These are phyloP conservation scores for Rhagoletis pomonella DNA, from an alignment of 1,140 invertebrate species.

Conservation along the genomic window DNA sequence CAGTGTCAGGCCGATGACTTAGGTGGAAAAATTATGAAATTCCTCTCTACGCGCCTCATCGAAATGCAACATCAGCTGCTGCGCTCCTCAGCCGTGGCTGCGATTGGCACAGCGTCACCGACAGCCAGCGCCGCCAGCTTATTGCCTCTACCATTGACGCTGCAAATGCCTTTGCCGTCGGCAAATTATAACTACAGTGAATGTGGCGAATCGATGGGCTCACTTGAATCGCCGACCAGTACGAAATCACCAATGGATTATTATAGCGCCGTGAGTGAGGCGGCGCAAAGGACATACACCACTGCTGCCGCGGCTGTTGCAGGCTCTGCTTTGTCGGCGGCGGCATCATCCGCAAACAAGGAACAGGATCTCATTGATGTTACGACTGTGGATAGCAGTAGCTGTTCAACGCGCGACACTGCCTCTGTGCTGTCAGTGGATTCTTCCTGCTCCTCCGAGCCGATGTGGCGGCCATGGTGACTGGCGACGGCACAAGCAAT, in stretches of 20 bases:
- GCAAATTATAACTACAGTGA: constrained; percentile 51
- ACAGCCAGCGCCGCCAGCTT: constrained; percentile 62
- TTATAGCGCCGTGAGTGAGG: constrained; percentile 16
- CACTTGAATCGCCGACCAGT: neutral
- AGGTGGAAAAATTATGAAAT: constrained; percentile 88
- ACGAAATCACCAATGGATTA: constrained; percentile 16
- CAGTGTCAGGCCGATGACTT: constrained; percentile 86
- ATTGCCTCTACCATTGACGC: constrained; percentile 40
- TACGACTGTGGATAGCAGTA: constrained; percentile 66
- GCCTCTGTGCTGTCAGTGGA: constrained; percentile 66
- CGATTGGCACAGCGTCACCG: constrained; percentile 56
- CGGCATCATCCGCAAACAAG: neutral
- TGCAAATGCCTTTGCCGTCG: constrained; percentile 45
- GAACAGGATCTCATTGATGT: constrained; percentile 66
- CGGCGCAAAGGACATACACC: constrained; percentile 5
- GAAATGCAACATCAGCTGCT: constrained; percentile 74
- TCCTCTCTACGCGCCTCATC: constrained; percentile 87
- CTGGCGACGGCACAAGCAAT: neutral
- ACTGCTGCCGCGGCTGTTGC: neutral
- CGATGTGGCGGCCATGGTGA: constrained; percentile 72
- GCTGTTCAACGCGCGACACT: constrained; percentile 60
- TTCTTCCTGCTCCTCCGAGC: constrained; percentile 58
- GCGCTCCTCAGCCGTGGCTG: constrained; percentile 57
- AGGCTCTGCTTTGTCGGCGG: neutral
- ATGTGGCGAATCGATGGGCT: constrained; percentile 18